Evolutionary conservation across 2,113 vertebrate genomes (phyloP).

Genomic region (Boulengeromyrus knoepffleri): DNA sequence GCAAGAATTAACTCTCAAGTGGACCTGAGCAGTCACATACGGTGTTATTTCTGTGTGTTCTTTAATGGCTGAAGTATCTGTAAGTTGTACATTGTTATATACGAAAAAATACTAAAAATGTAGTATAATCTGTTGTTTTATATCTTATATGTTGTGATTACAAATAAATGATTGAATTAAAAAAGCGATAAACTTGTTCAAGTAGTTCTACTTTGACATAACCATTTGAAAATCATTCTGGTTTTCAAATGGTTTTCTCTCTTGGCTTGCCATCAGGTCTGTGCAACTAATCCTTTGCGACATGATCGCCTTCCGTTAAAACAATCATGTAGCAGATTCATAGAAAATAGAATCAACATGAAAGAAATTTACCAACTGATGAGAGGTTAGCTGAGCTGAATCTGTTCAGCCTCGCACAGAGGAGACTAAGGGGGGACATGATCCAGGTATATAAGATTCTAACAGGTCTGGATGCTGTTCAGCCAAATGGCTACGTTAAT

Average conservation of each 20-base stretch:
- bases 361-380: not conserved
- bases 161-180: slow-evolving; percentile 25
- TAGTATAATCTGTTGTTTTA: slow-evolving; percentile 6
- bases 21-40: slow-evolving; percentile 35
- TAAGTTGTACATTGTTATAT: slow-evolving; percentile 30
- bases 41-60: slow-evolving; percentile 31
- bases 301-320: not conserved
- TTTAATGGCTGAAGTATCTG: slow-evolving; percentile 37
- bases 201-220: not conserved
- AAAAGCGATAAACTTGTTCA: not conserved
- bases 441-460: no score
- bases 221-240: not conserved
- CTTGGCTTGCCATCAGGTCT: not conserved
- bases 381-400: no score
- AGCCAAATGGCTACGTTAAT: no score
- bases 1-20: slow-evolving; percentile 15
- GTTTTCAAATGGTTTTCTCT: not conserved
- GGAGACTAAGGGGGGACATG: no score
- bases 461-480: no score
- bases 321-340: not conserved
- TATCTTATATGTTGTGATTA: slow-evolving; percentile 27
- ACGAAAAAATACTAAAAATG: not conserved
- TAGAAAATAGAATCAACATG: not conserved
- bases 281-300: not conserved
- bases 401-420: no score